Conservation (phyloP, 2,797 vertebrate species). For the Eidolon dupreanum region DNA sequence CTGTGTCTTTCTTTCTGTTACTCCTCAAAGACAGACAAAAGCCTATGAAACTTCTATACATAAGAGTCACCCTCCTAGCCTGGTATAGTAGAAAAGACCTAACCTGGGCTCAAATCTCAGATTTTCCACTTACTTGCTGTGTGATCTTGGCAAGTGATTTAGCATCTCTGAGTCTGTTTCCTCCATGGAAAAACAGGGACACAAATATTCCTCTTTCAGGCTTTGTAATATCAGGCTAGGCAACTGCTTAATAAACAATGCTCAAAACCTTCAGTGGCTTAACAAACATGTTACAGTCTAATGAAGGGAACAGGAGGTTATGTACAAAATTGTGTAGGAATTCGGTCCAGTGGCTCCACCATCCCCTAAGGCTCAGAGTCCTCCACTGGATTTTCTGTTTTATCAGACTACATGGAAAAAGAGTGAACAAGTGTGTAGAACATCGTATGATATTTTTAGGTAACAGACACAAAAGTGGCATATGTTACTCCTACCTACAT, state of each 20-base stretch:
- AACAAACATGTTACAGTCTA: not conserved
- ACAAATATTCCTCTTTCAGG: not conserved
- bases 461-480: not conserved
- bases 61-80: not conserved
- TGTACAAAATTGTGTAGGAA: not conserved
- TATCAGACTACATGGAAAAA: not conserved
- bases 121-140: not conserved
- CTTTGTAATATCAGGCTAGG: not conserved
- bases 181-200: not conserved
- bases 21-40: not conserved
- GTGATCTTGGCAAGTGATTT: not conserved
- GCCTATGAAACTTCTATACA: not conserved
- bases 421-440: not conserved
- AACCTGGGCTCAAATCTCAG: not conserved
- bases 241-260: conserved; percentile 21
- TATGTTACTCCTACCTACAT: not conserved
- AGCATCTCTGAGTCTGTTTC: conserved; percentile 25
- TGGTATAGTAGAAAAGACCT: not conserved
- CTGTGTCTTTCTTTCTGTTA: not conserved
- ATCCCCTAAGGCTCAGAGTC: not conserved
- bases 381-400: not conserved
- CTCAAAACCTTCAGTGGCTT: not conserved
- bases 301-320: not conserved
- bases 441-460: not conserved
- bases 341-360: not conserved